Evolutionary conservation across 2,113 vertebrate species (phyloP).

Genomic region (Ceyx cyanopectus): DNA sequence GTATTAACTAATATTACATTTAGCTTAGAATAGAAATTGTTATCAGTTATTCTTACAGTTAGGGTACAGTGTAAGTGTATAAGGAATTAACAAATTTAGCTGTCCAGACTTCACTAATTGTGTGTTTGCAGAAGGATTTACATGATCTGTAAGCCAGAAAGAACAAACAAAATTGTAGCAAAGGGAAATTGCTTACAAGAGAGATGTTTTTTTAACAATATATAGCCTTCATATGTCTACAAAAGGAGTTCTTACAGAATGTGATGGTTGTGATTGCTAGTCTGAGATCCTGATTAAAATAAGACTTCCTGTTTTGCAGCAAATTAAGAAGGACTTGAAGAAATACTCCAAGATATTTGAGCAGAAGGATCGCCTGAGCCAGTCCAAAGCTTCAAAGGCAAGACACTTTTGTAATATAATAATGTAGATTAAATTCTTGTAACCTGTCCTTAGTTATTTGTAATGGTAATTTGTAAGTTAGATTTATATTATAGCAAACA

Average conservation of each 20-base stretch:
- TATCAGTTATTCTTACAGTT: not conserved
- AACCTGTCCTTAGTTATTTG: not conserved
- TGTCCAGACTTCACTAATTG: not conserved
- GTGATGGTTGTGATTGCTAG: not conserved
- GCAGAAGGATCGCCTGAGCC: constrained; percentile 98
- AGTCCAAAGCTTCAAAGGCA: constrained; percentile 98
- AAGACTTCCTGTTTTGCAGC: constrained; percentile 74
- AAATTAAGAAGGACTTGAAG: constrained; percentile 98
- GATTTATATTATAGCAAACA: not conserved
- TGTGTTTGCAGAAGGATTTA: not conserved
- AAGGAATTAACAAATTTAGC: not conserved
- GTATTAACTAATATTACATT: too few relatives aligned
- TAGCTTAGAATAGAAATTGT: not conserved
- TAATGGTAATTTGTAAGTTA: not conserved
- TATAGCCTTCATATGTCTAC: not conserved
- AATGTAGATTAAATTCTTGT: not conserved
- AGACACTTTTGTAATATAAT: not conserved
- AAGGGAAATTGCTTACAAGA: not conserved
- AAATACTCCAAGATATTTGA: constrained; percentile 99
- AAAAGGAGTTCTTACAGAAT: not conserved
- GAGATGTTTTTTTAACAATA: not conserved
- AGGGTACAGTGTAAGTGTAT: not conserved
- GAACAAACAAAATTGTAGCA: not conserved
- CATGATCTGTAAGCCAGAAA: not conserved
- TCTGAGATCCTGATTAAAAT: not conserved